Evolutionary conservation across 2,797 vertebrate species (phyloP), one percentile per base, ranked within the genome.

Genomic region (Orientallactaga sibirica): DNA sequence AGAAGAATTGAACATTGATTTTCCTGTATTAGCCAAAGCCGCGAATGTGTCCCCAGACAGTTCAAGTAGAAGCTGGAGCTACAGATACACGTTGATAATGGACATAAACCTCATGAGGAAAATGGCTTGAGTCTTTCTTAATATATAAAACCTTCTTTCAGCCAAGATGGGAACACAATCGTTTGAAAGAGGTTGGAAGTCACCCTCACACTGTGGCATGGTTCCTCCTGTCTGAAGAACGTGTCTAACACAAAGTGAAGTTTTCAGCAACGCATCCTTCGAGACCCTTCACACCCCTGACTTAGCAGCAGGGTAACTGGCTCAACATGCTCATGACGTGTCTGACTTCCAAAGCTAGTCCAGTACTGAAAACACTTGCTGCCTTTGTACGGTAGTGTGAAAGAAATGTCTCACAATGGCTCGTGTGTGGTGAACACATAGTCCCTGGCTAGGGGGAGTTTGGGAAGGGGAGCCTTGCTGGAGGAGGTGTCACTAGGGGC

Each of bases 11-110:
- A 37, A 14, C 33, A 9, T 11, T 64, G 73, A 18, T 25, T 80
- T 62, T 84, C 86, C 61, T 87, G 3, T 75, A 52, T 94, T 66
- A 91, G 22, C 29, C 43, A 75, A 92, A 88, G 71, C 74, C 66
- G n/a, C 61, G 92, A 68, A 37, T 81, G n/a, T 70, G 24, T 77
- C 52, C 52, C 58, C 48, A 24, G n/a, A 92, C 86, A 90, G 33
- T 90, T 93, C 79, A 88, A 70, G 77, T 37, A 80, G 27, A 70
- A 74, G 74, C 61, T 82, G 52, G 19, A 52, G 41, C 9, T 74
- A 22, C 5, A 93, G 79, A 62, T 29, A 76, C 18, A 77, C 86
- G 16, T 76, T 91, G 41, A 61, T 91, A 94, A 79, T 75, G 16
- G 55, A 58, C 55, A 58, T 58, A 58, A 85, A 75, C 79, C 86